Percentiles rank a stretch among this genome's conserved stretches.
These are phyloP conservation scores for Micronycteris hirsuta DNA, from an alignment of 2,113 vertebrate genomes.

Conservation along the genomic window DNA sequence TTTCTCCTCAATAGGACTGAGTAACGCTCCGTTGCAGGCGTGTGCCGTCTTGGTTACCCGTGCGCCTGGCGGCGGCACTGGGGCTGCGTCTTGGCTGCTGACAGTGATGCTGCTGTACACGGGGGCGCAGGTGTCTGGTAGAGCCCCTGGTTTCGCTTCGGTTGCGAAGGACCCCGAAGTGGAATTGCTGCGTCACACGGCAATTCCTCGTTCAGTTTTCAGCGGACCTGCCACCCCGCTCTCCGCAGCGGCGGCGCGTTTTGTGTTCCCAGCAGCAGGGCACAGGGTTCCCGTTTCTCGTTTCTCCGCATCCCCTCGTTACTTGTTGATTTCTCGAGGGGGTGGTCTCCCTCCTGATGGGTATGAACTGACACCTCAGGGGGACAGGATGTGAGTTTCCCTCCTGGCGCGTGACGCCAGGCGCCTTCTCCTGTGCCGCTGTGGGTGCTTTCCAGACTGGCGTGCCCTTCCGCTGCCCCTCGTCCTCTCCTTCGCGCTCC, in stretches of 20 bases:
- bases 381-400: neutral
- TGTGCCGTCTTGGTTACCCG: rapidly evolving
- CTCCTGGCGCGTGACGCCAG: neutral
- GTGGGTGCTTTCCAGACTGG: too few relatives aligned
- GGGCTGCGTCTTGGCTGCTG: neutral
- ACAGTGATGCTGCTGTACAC: neutral
- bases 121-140: neutral
- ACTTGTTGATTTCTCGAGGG: neutral
- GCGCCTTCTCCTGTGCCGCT: neutral
- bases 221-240: neutral
- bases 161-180: neutral
- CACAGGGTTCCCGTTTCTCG: rapidly evolving
- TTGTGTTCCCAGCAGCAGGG: neutral
- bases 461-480: too few relatives aligned
- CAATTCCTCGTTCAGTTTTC: neutral
- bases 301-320: too few relatives aligned
- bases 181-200: neutral
- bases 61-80: neutral
- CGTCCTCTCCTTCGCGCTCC: too few relatives aligned
- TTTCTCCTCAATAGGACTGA: neutral
- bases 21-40: neutral
- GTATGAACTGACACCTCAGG: neutral
- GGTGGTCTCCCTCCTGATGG: neutral
- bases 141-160: neutral
- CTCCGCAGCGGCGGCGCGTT: rapidly evolving